Conservation (phyloP, 2,888 invertebrate species). For the Drosophila antonietae region DNA sequence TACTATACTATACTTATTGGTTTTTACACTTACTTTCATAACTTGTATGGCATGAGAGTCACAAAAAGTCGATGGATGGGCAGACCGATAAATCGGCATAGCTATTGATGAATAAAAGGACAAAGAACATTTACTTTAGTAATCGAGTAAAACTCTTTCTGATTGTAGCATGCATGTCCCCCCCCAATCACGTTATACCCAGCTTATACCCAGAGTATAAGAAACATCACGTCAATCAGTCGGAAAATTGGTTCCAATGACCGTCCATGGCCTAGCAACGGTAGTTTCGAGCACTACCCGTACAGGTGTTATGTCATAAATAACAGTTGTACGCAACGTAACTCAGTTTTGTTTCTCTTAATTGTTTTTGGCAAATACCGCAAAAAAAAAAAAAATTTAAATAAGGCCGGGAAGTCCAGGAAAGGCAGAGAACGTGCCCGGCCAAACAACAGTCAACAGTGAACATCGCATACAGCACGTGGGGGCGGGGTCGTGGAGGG, state of each 20-base stretch:
- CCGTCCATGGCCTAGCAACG: constrained; percentile 68
- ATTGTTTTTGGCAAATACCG: constrained; percentile 72
- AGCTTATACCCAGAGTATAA: not conserved
- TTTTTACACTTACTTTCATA: no score
- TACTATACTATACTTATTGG: no score
- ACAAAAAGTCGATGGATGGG: no score
- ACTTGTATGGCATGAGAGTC: no score
- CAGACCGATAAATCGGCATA: no score
- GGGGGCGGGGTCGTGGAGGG: not conserved
- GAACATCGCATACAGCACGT: constrained; percentile 7
- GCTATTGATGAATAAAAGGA: no score
- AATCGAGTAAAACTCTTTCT: not conserved
- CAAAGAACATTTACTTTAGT: not conserved
- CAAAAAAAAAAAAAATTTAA: constrained; percentile 6
- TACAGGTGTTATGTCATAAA: constrained; percentile 68
- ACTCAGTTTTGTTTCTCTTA: constrained; percentile 41
- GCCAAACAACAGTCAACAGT: constrained; percentile 11
- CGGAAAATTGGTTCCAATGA: constrained; percentile 54
- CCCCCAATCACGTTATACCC: not conserved
- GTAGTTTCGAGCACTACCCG: constrained; percentile 33
- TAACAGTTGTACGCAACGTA: constrained; percentile 54
- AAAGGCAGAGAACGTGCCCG: constrained; percentile 72
- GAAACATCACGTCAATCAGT: not conserved
- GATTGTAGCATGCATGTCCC: not conserved
- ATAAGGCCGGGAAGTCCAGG: constrained; percentile 75